Percentiles rank a stretch among this genome's conserved stretches.
Evolutionary conservation across 2,888 invertebrate species (phyloP).

Genomic region (Cremastinae sp.): DNA sequence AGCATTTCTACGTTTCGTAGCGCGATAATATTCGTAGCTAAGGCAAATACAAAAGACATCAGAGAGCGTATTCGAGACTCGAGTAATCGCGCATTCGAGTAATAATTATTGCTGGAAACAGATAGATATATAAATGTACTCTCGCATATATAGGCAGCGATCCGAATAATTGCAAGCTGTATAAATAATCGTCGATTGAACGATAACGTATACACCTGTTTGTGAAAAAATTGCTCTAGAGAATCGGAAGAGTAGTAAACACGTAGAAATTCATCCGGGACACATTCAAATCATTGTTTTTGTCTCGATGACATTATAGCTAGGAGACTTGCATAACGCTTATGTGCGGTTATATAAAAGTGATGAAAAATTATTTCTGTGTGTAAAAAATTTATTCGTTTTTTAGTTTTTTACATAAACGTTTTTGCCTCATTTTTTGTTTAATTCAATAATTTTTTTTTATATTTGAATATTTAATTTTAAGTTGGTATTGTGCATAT

Average conservation of each 20-base stretch:
- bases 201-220: neutral
- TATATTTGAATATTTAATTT: too few relatives aligned
- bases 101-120: neutral
- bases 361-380: too few relatives aligned
- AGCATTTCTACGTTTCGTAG: neutral
- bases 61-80: neutral
- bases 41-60: neutral
- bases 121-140: neutral
- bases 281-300: constrained; percentile 17
- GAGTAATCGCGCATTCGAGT: constrained; percentile 1
- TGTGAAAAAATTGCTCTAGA: neutral
- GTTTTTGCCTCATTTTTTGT: too few relatives aligned
- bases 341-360: neutral
- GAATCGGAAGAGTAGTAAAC: neutral
- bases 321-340: neutral
- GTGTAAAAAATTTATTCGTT: neutral
- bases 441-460: too few relatives aligned
- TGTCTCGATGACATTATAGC: neutral
- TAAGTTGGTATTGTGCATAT: too few relatives aligned
- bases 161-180: neutral
- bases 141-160: constrained; percentile 2
- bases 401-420: too few relatives aligned
- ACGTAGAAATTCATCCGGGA: constrained; percentile 1
- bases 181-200: neutral
- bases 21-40: neutral